Percentiles rank a stretch among this genome's conserved stretches.
phyloP scores from a whole-genome alignment of 2,797 vertebrate genomes.

The Naso thynnoides region DNA sequence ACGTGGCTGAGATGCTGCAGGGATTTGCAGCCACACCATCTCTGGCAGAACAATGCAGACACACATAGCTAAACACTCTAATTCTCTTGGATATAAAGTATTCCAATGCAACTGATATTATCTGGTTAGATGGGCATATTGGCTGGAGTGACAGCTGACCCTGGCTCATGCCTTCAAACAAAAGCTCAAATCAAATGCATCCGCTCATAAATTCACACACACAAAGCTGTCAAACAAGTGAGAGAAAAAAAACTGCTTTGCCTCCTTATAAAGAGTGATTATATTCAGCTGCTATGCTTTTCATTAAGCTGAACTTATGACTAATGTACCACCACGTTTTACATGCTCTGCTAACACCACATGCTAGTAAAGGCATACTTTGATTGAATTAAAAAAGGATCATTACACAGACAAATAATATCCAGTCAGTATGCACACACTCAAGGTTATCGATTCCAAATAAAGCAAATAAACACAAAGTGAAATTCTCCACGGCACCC shows the following conservation, averaged over 20 bases:
- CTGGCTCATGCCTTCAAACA: constrained; percentile 12
- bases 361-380: neutral
- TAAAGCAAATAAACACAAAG: neutral
- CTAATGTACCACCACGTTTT: constrained; percentile 19
- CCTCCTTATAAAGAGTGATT: constrained; percentile 35
- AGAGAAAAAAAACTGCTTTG: constrained; percentile 3
- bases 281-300: constrained; percentile 41
- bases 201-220: constrained; percentile 17
- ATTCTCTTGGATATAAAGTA: neutral
- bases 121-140: neutral
- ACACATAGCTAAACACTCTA: neutral
- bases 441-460: neutral
- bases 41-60: constrained; percentile 25
- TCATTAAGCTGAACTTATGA: constrained; percentile 35
- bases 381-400: constrained; percentile 1
- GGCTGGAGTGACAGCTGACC: constrained; percentile 25
- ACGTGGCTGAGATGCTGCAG: constrained; percentile 44
- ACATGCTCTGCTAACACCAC: constrained; percentile 11
- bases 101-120: neutral
- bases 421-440: neutral
- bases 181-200: constrained; percentile 26
- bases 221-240: constrained; percentile 22
- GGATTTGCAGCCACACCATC: constrained; percentile 35
- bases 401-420: constrained; percentile 8
- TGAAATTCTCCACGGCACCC: neutral